These are phyloP conservation scores for Limonius californicus DNA, from an alignment of 1,140 invertebrate genomes.

Conservation along the genomic window DNA sequence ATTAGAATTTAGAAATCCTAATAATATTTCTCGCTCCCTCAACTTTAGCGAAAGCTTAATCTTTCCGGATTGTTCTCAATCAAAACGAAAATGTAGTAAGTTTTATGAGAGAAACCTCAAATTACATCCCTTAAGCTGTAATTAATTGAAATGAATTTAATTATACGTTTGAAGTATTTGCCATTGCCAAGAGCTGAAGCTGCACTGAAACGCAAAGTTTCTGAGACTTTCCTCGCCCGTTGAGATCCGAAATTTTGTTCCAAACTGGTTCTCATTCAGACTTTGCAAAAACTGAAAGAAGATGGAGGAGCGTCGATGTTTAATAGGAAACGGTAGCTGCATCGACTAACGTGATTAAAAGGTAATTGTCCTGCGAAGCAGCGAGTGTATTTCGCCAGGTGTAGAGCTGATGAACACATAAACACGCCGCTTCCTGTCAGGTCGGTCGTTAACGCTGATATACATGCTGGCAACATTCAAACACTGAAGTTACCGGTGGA, in stretches of 20 bases:
- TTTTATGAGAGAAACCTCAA: too few species aligned
- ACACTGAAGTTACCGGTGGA: background rate
- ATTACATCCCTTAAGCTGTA: too few species aligned
- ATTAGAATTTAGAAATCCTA: too few species aligned
- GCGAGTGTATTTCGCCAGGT: constrained; percentile 17
- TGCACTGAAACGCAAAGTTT: background rate
- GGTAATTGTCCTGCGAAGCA: constrained; percentile 15
- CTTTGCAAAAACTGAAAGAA: too few species aligned
- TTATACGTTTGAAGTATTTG: background rate
- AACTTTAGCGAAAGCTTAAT: too few species aligned
- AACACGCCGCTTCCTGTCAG: constrained; percentile 18
- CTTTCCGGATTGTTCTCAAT: too few species aligned
- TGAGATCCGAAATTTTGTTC: background rate
- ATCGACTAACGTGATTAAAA: constrained; percentile 6
- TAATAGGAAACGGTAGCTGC: constrained; percentile 9
- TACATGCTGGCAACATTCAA: constrained; percentile 18
- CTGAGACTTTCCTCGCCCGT: background rate
- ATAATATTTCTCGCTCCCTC: too few species aligned
- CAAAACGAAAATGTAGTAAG: too few species aligned
- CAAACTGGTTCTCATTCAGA: too few species aligned
- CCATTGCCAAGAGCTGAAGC: background rate
- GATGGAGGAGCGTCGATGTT: background rate
- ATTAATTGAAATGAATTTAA: too few species aligned
- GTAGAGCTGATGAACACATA: constrained; percentile 17
- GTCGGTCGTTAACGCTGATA: constrained; percentile 19